Evolutionary conservation across 1,140 invertebrate species (phyloP), one percentile per base, ranked within the genome.

Genomic region (Apis laboriosa): DNA sequence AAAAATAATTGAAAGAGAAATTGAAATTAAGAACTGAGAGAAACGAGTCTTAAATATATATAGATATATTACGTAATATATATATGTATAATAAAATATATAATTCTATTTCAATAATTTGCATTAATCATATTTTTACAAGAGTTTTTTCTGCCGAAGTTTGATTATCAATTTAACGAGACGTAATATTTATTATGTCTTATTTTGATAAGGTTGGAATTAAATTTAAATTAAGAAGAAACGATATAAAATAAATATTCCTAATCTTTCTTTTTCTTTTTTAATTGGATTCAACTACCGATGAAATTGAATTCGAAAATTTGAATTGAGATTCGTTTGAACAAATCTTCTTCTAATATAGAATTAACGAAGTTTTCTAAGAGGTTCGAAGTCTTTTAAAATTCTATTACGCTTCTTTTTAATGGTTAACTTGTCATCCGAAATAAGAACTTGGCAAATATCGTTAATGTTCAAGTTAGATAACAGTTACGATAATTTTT

Each of bases 401-500:
- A 78, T 60, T 70, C 53, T 28, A 60, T 78, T 56, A 77, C 24
- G 9, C 15, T 34, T 17, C 11, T 34, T 11, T 43, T 11, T 17
- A 19, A 4, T 43, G 28, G 13, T n/a, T 43, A 43, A 4, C 7
- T 34, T 78, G 19, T 78, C 4, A 11, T 24, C 13, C 7, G 13
- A 3, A 34, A 19, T 2, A 60, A 19, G 19, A 61, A 53, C 12
- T 71, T 7, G 7, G 0, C 3, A 53, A 34, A 53, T 61, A 51
- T 61, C 9, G 28, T 49, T 68, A 77, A 77, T 61, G 12, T 63
- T 55, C 11, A 17, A 11, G 12, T 0, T 9, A 53, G 67, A 79
- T 79, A 71, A 71, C 11, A 17, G n/a, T 76, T 64, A 21, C n/a
- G 49, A 64, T 24, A 75, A 60, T 77, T 67, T 21, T 53, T 63